Percentiles rank a stretch among this genome's conserved stretches.
Conservation (phyloP, 1,140 invertebrate genomes). For the honey bee (Apis mellifera) region DNA sequence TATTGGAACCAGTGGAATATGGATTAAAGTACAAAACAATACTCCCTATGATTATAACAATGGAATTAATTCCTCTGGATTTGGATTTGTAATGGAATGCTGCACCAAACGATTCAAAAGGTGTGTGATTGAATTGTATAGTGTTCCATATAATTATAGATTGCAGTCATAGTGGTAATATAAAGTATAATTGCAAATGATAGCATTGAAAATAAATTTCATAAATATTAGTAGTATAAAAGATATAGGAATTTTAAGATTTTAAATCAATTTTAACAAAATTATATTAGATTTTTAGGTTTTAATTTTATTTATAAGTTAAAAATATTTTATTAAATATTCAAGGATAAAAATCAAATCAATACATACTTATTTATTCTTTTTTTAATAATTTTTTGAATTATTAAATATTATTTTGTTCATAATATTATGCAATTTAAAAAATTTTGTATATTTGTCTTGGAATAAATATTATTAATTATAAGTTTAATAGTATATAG, state of each 20-base stretch:
- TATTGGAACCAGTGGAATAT: constrained; percentile 33
- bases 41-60: constrained; percentile 26
- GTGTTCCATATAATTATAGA: constrained; percentile 26
- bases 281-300: not conserved
- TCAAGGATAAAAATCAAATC: not conserved
- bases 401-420: not conserved
- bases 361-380: not conserved
- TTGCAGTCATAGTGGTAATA: constrained; percentile 6
- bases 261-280: not conserved
- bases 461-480: not conserved
- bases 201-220: not conserved
- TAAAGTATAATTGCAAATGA: constrained; percentile 3
- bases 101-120: constrained; percentile 20
- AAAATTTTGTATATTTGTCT: not conserved
- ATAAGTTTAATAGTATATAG: not conserved
- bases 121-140: constrained; percentile 27
- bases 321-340: not conserved
- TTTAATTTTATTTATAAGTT: not conserved
- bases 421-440: not conserved
- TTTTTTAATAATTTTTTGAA: not conserved
- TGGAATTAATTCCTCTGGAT: constrained; percentile 32
- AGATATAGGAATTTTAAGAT: not conserved
- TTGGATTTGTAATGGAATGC: constrained; percentile 34
- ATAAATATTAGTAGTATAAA: not conserved
- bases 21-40: constrained; percentile 29